Percentiles rank a stretch among this genome's conserved stretches.
These are phyloP conservation scores for Poeciliopsis occidentalis DNA, from an alignment of 2,113 vertebrate genomes.

Conservation along the genomic window DNA sequence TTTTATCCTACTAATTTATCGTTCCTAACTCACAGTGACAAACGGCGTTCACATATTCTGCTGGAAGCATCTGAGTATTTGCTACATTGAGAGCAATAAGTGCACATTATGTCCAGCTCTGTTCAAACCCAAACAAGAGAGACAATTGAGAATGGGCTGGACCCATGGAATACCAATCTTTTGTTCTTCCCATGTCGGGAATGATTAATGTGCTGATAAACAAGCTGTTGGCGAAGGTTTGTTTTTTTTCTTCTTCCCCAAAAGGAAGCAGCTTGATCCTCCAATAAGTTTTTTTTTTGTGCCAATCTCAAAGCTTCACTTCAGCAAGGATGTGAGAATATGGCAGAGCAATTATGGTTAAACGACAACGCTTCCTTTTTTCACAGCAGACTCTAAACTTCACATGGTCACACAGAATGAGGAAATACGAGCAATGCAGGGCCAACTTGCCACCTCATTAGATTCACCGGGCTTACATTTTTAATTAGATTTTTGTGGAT, in stretches of 20 bases:
- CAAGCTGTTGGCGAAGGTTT: constrained; percentile 16
- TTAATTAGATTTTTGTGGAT: too few relatives aligned
- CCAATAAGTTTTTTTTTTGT: constrained; percentile 4
- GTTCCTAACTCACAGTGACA: too few relatives aligned
- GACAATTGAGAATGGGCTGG: neutral
- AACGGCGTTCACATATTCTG: too few relatives aligned
- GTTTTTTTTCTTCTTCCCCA: constrained; percentile 14
- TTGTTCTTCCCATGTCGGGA: constrained; percentile 18
- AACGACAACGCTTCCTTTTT: constrained; percentile 1
- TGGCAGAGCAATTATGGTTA: neutral
- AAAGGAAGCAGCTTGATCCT: constrained; percentile 13
- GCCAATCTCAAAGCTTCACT: constrained; percentile 1
- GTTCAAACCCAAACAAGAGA: constrained; percentile 12
- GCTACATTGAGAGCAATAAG: too few relatives aligned
- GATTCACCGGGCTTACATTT: neutral
- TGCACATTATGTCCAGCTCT: neutral
- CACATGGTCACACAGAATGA: constrained; percentile 13
- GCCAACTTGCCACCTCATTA: constrained; percentile 4
- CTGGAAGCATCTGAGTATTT: too few relatives aligned
- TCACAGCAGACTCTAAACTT: constrained; percentile 3
- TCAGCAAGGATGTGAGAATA: neutral
- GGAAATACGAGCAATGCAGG: neutral
- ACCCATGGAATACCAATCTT: constrained; percentile 9
- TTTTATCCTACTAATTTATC: too few relatives aligned
- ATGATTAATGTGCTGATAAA: constrained; percentile 40